Conservation (phyloP, 2,113 vertebrate genomes). For the Taurulus bubalis region DNA sequence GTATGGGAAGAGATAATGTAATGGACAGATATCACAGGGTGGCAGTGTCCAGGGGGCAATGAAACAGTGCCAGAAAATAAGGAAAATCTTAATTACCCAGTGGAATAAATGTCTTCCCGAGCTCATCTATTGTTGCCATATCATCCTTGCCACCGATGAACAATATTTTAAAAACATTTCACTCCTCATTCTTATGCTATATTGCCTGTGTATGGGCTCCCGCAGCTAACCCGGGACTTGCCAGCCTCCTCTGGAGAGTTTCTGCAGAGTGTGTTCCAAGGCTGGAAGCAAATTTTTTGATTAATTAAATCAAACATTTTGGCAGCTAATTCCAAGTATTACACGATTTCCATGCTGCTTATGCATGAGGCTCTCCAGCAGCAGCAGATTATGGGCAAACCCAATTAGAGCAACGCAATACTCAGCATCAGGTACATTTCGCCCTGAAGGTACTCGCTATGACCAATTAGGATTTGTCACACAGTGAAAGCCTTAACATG, state of each 20-base stretch:
- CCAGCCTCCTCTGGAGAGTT: conserved; percentile 70
- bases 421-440: conserved; percentile 79
- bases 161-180: conserved; percentile 49
- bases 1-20: background rate
- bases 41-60: background rate
- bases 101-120: conserved; percentile 13
- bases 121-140: background rate
- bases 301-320: conserved; percentile 84
- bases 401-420: conserved; percentile 81
- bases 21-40: background rate
- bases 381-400: conserved; percentile 78
- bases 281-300: conserved; percentile 79
- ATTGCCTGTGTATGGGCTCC: conserved; percentile 51
- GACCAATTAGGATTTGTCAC: conserved; percentile 84
- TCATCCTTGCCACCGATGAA: conserved; percentile 6
- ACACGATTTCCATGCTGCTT: conserved; percentile 78
- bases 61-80: background rate
- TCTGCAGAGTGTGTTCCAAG: conserved; percentile 69
- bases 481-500: conserved; percentile 71
- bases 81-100: conserved; percentile 20
- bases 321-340: conserved; percentile 79
- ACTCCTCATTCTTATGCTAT: conserved; percentile 34
- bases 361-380: conserved; percentile 72
- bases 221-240: conserved; percentile 61
- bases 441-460: conserved; percentile 78